These are phyloP conservation scores for Lasioglossum pauxillum DNA, from an alignment of 2,888 invertebrate species.

Conservation along the genomic window DNA sequence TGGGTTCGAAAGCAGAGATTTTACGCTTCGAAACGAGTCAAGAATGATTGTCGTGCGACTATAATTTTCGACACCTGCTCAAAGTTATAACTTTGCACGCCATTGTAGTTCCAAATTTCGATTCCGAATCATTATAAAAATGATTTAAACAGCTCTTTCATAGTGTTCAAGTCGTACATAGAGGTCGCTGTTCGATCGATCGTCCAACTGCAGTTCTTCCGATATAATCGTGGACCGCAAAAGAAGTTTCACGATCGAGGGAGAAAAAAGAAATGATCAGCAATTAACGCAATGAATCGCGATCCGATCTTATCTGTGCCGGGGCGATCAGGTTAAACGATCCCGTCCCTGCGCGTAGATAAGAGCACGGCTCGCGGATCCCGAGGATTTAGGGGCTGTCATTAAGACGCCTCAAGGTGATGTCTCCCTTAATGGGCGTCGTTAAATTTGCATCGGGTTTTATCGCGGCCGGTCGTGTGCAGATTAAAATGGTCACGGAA, in stretches of 20 bases:
- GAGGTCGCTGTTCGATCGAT: not conserved
- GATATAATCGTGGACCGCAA: not conserved
- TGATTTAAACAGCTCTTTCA: not conserved
- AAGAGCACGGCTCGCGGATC: constrained; percentile 44
- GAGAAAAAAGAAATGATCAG: constrained; percentile 16
- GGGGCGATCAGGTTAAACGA: constrained; percentile 50
- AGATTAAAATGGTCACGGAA: constrained; percentile 45
- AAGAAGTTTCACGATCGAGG: not conserved
- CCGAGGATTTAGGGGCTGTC: constrained; percentile 53
- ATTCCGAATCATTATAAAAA: too few species aligned
- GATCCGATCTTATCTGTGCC: constrained; percentile 47
- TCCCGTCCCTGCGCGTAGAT: constrained; percentile 40
- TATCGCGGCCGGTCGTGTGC: constrained; percentile 38
- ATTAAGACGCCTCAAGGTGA: constrained; percentile 59
- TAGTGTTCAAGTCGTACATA: not conserved
- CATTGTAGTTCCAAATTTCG: too few species aligned
- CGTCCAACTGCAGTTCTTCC: not conserved
- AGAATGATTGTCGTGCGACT: not conserved
- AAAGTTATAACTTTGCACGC: too few species aligned
- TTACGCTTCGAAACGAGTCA: too few species aligned
- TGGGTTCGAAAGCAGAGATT: too few species aligned
- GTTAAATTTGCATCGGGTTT: constrained; percentile 62
- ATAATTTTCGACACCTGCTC: not conserved
- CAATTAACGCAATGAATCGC: constrained; percentile 48
- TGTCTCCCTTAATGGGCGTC: constrained; percentile 64